Evolutionary conservation across 2,113 vertebrate genomes (phyloP), one percentile per base, ranked within the genome.

Genomic region (Hystrix brachyura): DNA sequence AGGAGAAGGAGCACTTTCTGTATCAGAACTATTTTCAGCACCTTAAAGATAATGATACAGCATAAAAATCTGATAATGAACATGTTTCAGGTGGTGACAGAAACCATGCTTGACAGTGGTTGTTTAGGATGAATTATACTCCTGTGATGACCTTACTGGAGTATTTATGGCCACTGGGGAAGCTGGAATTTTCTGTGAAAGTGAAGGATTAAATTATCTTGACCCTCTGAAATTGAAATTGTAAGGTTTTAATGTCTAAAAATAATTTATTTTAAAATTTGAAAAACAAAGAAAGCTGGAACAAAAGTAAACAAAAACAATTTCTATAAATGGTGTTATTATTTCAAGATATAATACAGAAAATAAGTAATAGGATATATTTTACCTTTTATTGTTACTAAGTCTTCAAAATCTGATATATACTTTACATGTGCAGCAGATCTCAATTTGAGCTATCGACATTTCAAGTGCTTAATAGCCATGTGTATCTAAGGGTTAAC

Each of bases 1-100:
- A 94, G 99, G 99, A 97, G 99, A 99, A 43, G 99, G 99, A 92
- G 99, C 99, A 91, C 99, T 99, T 98, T 99, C 99, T 87, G 99
- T 99, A 97, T 99, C 99, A 51, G 99, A 99, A 98, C 99, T 99
- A 98, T 99, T 99, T 97, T 99, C 99, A 79, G 99, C 99, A 98
- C 99, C 99, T 99, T 97, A 94, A 94, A 98, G 95, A 91, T 95
- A 94, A 97, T n/a, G 57, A 95, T 94, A 98, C 48, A 91, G 97
- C 96, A 97, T 98, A 97, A 97, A 97, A 90, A 97, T 98, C 96
- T 97, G 90, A 97, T 97, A 97, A 95, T 97, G 79, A 97, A 95
- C 96, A 55, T 4, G 29, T 88, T 88, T 90, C 94, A 85, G 90
- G 65, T 94, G 96, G 87, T 88, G 87, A 94, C 76, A 97, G 97